Percentiles rank a stretch among this genome's conserved stretches.
phyloP scores from a whole-genome alignment of 1,140 invertebrate genomes.

The Zophobas atratus region DNA sequence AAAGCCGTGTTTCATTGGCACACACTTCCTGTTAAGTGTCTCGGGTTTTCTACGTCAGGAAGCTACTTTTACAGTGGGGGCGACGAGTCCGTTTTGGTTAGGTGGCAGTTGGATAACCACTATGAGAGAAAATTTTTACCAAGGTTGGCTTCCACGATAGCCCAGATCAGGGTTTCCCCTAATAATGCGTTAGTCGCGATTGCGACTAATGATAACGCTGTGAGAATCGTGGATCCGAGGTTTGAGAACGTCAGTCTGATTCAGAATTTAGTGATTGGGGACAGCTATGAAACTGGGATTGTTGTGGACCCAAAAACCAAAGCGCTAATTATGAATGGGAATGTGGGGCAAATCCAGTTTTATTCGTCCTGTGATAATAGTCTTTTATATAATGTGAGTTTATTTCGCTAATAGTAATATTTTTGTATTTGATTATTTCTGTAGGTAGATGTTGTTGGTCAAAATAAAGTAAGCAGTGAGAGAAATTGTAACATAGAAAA shows the following conservation, averaged over 20 bases:
- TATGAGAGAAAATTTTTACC: slow-evolving; percentile 79
- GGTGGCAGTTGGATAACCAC: slow-evolving; percentile 78
- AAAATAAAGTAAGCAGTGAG: slow-evolving; percentile 81
- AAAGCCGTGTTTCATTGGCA: slow-evolving; percentile 85
- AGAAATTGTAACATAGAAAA: slow-evolving; percentile 74
- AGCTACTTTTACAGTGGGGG: slow-evolving; percentile 82
- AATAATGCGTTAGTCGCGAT: slow-evolving; percentile 79
- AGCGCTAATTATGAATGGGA: slow-evolving; percentile 83
- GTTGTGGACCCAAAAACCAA: slow-evolving; percentile 77
- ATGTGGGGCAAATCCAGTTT: slow-evolving; percentile 86
- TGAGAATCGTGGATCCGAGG: slow-evolving; percentile 78
- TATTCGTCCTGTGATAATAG: slow-evolving; percentile 78
- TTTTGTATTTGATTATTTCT: too few relatives aligned
- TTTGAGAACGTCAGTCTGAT: slow-evolving; percentile 74
- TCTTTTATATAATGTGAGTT: slow-evolving; percentile 82
- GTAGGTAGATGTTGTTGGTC: slow-evolving; percentile 82
- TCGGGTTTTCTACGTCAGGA: slow-evolving; percentile 81
- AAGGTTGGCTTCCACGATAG: slow-evolving; percentile 80
- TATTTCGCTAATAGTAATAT: neutral
- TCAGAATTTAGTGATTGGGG: slow-evolving; percentile 79
- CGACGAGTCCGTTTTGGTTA: slow-evolving; percentile 84
- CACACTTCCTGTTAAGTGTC: slow-evolving; percentile 78
- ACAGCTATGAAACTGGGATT: slow-evolving; percentile 77
- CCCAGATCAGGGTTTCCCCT: slow-evolving; percentile 76
- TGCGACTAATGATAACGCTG: slow-evolving; percentile 82